A percentile compares a stretch with the other conserved stretches of the same genome.
These are phyloP conservation scores for Diphyllodes magnificus DNA, from an alignment of 2,113 vertebrate species.

Conservation along the genomic window DNA sequence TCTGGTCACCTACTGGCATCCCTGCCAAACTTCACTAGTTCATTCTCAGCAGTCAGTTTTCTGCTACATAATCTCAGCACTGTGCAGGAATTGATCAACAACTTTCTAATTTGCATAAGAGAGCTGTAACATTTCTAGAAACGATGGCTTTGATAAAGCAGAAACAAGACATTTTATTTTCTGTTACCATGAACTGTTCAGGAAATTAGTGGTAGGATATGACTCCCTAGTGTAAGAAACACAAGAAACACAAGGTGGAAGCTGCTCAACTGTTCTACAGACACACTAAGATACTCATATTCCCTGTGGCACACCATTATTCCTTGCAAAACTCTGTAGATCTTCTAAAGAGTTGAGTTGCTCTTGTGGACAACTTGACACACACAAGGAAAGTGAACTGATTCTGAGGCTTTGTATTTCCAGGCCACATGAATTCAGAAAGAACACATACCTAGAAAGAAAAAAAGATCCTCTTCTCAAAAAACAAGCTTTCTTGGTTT, in stretches of 20 bases:
- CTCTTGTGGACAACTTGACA: conserved; percentile 76
- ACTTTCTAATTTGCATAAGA: background rate
- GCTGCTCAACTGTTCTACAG: background rate
- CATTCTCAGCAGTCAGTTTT: background rate
- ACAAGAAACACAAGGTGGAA: background rate
- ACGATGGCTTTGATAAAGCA: background rate
- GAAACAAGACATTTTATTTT: background rate
- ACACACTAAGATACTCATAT: background rate
- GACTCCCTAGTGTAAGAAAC: background rate
- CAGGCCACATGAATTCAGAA: conserved; percentile 73
- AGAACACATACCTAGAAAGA: conserved; percentile 74
- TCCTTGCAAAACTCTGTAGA: conserved; percentile 75
- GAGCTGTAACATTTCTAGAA: background rate
- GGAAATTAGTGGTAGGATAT: background rate
- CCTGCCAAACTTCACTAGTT: background rate
- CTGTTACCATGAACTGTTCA: background rate
- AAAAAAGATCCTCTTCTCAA: background rate
- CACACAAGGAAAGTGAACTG: conserved; percentile 67
- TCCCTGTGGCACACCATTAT: conserved; percentile 66
- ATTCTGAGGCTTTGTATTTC: conserved; percentile 41
- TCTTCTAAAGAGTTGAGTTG: conserved; percentile 74
- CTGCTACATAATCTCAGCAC: background rate
- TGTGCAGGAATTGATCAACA: background rate
- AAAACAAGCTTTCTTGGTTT: background rate
- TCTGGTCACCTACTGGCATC: background rate